Percentiles rank a stretch among this genome's conserved stretches.
Evolutionary conservation across 2,797 vertebrate genomes (phyloP).

Genomic region (Mus minutoides): DNA sequence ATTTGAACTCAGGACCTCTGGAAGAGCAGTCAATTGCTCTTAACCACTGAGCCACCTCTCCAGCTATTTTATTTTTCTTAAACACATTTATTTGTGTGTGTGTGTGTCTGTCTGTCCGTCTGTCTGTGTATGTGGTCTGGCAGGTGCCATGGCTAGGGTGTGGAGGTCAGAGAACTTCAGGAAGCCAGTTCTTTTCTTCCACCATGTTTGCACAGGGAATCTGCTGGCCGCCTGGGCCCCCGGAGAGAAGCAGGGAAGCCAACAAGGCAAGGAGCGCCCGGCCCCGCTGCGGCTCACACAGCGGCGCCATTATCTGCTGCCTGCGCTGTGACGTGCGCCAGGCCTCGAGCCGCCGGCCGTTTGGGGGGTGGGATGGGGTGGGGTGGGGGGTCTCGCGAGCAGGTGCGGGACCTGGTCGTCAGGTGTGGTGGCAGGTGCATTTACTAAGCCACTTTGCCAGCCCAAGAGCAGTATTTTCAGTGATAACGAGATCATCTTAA

Average conservation of each 20-base stretch:
- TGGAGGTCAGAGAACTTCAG: background rate
- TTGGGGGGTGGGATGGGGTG: background rate
- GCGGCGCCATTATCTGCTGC: constrained; percentile 68
- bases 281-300: constrained; percentile 1
- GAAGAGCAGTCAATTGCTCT: too few relatives aligned
- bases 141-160: background rate
- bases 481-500: background rate
- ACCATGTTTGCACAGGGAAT: background rate
- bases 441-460: background rate
- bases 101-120: background rate
- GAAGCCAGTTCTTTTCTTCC: background rate
- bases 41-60: too few relatives aligned
- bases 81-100: background rate
- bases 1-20: too few relatives aligned
- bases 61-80: background rate
- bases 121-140: background rate
- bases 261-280: constrained; percentile 65
- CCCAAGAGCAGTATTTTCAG: background rate
- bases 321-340: too few relatives aligned
- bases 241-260: constrained; percentile 63
- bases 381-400: constrained; percentile 44
- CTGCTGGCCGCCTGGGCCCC: constrained; percentile 48
- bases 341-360: background rate
- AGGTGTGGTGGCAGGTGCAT: background rate
- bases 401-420: background rate